Evolutionary conservation across 2,797 vertebrate species (phyloP), one percentile per base, ranked within the genome.

Genomic region (Anableps anableps): DNA sequence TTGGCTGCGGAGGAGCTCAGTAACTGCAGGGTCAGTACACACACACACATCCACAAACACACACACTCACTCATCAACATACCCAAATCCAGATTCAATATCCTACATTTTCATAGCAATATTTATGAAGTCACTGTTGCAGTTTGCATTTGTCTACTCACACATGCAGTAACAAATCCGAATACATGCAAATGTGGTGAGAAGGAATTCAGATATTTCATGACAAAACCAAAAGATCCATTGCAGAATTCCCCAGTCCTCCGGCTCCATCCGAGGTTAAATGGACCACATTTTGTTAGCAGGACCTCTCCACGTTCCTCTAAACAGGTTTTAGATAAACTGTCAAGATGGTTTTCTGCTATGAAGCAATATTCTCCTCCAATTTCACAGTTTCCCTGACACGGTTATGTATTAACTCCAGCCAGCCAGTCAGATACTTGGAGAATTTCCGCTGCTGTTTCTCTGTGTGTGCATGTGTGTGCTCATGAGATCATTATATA

Each of bases 21-120:
- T 94, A 98, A 98, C 93, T 99, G 98, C 89, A 96, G 97, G 96
- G 98, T 98, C 87, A 97, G 97, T 96, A 83, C 47, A 53, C 66
- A 48, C 51, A 64, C 75, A 74, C 43, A 85, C 71, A 75, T 70
- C 6, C 29, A 60, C 72, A 7, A n/a, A 6, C 53, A 29, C 55
- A 29, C 13, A 19, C 58, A 17, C 29, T 0, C 58, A 34, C 14
- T 6, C 58, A 31, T 17, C 5, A 31, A 62, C 58, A 34, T 34
- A 36, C 60, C 31, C 8, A 64, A 19, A 62, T 62, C 58, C 29
- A 58, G 14, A 62, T 31, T 8, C 71, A 43, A 26, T 26, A 26
- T 50, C n/a, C 23, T 72, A 58, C 55, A 72, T 48, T 76, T 83
- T 72, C 55, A 41, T 26, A 41, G 47, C 74, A 31, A 21, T 23